These are phyloP conservation scores for Geococcyx californianus DNA, from an alignment of 2,113 vertebrate species.

Conservation along the genomic window DNA sequence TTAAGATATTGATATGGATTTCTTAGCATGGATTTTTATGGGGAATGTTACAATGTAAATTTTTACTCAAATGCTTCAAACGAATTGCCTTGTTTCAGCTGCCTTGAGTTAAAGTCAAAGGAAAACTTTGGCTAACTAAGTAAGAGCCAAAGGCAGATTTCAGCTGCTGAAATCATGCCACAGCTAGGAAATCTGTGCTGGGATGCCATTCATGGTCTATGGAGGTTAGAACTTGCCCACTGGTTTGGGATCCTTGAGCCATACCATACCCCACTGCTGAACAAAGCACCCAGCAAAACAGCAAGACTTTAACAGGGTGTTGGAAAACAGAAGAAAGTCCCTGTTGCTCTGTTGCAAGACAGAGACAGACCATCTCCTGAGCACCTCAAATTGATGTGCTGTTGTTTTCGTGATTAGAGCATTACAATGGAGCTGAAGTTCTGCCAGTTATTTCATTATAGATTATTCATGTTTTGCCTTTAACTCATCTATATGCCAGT, in stretches of 20 bases:
- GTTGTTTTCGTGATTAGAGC: not conserved
- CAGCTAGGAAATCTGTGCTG: not conserved
- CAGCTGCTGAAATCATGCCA: not conserved
- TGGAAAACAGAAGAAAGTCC: not conserved
- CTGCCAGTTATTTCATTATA: not conserved
- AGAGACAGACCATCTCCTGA: not conserved
- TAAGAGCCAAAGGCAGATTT: not conserved
- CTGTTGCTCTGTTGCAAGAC: not conserved
- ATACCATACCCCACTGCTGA: not conserved
- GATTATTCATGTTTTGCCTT: not conserved
- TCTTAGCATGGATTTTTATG: not conserved
- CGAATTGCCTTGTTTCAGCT: not conserved
- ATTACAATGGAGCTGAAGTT: not conserved
- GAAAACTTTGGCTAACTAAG: not conserved
- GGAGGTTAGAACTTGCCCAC: not conserved
- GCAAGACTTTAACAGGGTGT: not conserved
- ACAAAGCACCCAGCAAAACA: not conserved
- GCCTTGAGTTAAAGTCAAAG: not conserved
- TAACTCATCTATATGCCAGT: not conserved
- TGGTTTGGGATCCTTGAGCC: not conserved
- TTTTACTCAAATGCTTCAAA: not conserved
- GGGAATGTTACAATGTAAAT: not conserved
- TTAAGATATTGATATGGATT: not conserved
- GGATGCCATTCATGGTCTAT: not conserved
- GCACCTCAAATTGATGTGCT: not conserved